Evolutionary conservation across 2,797 vertebrate species (phyloP), one percentile per base, ranked within the genome.

Genomic region (Merluccius polli): DNA sequence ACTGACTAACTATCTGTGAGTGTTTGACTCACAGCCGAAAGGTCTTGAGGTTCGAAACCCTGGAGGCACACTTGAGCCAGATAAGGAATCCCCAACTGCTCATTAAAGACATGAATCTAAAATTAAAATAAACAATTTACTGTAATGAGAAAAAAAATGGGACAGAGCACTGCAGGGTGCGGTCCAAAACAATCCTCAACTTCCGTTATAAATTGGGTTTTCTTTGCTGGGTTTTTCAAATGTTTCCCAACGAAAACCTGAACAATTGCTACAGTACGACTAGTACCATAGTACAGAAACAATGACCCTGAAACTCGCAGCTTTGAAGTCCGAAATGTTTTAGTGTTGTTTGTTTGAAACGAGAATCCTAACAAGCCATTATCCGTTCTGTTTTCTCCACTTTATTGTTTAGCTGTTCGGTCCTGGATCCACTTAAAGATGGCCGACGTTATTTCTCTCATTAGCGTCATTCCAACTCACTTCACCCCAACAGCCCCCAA

Each of bases 381-480:
- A 52, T n/a, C 48, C 8, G 52, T 27, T 63, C 52, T 15, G 52
- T 11, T 63, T n/a, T 63, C 52, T 15, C n/a, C n/a, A 10, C 52
- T 63, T 63, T 8, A 63, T 0, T 11, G 52, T 63, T 52, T 52
- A 1, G 48, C 9, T 52, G 48, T n/a, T 63, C 9, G n/a, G 52
- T 24, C 52, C 52, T 63, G 52, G 52, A 24, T 63, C 52, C 52
- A 63, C 52, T 63, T 63, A 63, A 63, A 63, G 52, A 63, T 12
- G 52, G 52, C 52, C 21, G 52, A 27, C 52, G 52, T 63, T 63
- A 27, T 63, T 63, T 24, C 77, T 76, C 71, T 27, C 41, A 70
- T 12, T 2, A 24, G 21, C 52, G 21, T 63, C 52, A 27, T 63
- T 27, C 52, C 52, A 24, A 9, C n/a, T 63, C 52, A 63, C 52